Conservation (phyloP, 2,888 invertebrate genomes). For the Podotricha telesiphe region DNA sequence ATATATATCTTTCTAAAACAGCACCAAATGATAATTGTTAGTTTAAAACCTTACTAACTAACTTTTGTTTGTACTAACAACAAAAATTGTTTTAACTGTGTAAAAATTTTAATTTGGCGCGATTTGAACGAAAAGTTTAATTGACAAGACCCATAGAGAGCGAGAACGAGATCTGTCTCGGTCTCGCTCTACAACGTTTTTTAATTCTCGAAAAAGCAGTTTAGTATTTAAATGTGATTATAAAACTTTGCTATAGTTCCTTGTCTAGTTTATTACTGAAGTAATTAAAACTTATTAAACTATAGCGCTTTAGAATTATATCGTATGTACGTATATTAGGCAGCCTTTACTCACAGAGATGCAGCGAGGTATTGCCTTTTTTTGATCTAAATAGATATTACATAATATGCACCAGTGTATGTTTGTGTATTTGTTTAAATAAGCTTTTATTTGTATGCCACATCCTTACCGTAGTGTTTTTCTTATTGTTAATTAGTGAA, state of each 20-base stretch:
- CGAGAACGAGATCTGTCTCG: too few species aligned
- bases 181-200: too few species aligned
- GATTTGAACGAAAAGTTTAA: too few species aligned
- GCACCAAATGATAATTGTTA: not conserved
- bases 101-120: too few species aligned
- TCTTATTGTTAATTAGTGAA: constrained; percentile 46
- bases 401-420: constrained; percentile 10
- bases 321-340: not conserved
- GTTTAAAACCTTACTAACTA: not conserved
- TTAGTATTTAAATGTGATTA: not conserved
- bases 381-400: not conserved
- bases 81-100: too few species aligned
- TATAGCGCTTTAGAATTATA: not conserved
- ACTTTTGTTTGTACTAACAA: not conserved
- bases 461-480: constrained; percentile 34
- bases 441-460: constrained; percentile 23
- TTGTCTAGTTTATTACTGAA: not conserved
- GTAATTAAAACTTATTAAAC: not conserved
- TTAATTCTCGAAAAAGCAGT: not conserved
- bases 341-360: not conserved
- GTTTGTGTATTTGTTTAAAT: constrained; percentile 9
- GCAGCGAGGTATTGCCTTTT: not conserved
- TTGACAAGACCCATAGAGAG: too few species aligned
- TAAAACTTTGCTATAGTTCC: not conserved
- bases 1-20: not conserved